Percentiles rank a stretch among this genome's conserved stretches.
phyloP scores from a whole-genome alignment of 2,888 invertebrate species.

The Phyto melanocephala region DNA sequence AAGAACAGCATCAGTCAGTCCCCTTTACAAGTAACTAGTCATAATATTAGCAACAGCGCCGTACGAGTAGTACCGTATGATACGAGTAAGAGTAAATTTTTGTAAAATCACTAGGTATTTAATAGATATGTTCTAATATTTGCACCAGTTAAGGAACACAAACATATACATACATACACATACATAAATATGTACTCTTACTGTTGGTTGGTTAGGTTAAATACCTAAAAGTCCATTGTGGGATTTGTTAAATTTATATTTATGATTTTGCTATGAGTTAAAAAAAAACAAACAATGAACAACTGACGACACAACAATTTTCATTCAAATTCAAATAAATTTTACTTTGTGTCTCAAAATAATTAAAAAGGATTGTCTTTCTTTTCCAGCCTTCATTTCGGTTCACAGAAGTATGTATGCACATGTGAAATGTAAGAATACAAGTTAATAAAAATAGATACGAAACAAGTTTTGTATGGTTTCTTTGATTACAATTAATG shows the following conservation, averaged over 20 bases:
- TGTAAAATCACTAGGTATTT: conserved; percentile 52
- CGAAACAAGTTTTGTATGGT: background rate
- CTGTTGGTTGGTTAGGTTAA: conserved; percentile 27
- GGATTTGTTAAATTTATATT: conserved; percentile 58
- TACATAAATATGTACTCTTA: conserved; percentile 42
- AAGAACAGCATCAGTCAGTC: background rate
- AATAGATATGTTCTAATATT: conserved; percentile 53
- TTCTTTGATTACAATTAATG: background rate
- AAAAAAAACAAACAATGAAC: conserved; percentile 7
- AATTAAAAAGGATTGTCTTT: conserved; percentile 42
- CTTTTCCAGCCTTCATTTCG: too few relatives aligned
- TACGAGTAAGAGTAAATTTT: conserved; percentile 37
- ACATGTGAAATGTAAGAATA: background rate
- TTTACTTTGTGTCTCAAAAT: conserved; percentile 35
- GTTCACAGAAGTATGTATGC: background rate
- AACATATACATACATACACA: background rate
- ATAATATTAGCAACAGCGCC: background rate
- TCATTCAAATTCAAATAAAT: conserved; percentile 48
- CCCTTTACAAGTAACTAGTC: background rate
- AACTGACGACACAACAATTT: conserved; percentile 36
- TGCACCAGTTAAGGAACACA: conserved; percentile 33
- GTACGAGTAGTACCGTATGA: background rate
- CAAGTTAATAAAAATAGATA: background rate
- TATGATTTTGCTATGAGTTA: conserved; percentile 45
- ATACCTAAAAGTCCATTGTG: conserved; percentile 56